Base-by-base conservation (phyloP, 2,797 vertebrate genomes). In the Potorous gilbertii region DNA sequence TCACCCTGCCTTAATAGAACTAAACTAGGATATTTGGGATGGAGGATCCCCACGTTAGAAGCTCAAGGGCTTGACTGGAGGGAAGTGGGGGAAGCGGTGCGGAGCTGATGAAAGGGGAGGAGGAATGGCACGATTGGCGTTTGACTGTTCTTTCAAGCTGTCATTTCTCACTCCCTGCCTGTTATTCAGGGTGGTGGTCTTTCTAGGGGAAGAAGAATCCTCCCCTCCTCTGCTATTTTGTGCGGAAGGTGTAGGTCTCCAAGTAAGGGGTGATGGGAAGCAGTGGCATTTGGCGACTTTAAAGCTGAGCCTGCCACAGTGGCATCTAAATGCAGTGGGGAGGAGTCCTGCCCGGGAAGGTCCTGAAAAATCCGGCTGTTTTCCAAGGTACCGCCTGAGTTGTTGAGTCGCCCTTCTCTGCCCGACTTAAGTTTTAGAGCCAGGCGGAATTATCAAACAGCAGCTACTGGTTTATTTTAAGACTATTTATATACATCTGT, bases 401-500 rank as follows among this genome's bases (percentile, higher is more conserved):
- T 2, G 2, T 24, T 91, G 12, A 62, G n/a, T 89, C 90, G 5
- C 1, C 27, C 18, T 52, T 92, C 52, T 52, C 92, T 87, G 91
- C 29, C 16, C 0, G 13, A 5, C 55, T 55, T 1, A 87, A 27
- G 59, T 16, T 66, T 95, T 11, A 14, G 66, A 94, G 92, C 56
- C 91, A 56, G 2, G 56, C 40, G 18, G 94, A 92, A 50, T 66
- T 1, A 21, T 74, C 74, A 1, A 14, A 40, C 74, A 8, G 93
- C 92, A 81, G 93, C 90, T 40, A 24, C 31, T 0, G 81, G 87
- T 34, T 95, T 55, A 27, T 93, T 56, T 13, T 2, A 90, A 52
- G 54, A 93, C 95, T 91, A 12, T 6, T 91, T 59, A 2, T 81
- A 96, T 6, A 59, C 90, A 31, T 90, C 87, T n/a, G 96, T 94